A percentile compares a stretch with the other conserved stretches of the same genome.
Evolutionary conservation across 1,140 invertebrate genomes (phyloP).

Genomic region (Drosophila prosaltans): DNA sequence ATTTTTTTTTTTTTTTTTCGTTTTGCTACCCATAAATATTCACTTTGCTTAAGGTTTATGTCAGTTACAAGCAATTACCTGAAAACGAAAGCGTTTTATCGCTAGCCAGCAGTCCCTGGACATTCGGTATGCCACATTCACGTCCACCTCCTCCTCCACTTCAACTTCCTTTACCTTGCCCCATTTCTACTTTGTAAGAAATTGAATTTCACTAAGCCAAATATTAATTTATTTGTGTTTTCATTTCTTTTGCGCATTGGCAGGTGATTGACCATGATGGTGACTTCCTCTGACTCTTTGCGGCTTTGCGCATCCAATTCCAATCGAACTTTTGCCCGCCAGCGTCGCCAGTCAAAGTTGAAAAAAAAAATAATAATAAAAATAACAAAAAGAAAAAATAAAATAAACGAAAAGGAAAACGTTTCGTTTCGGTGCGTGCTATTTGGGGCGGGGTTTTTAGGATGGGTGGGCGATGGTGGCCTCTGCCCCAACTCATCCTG

Average conservation of each 20-base stretch:
- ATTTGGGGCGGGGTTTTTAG: constrained; percentile 13
- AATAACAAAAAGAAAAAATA: constrained; percentile 9
- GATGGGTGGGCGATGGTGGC: constrained; percentile 8
- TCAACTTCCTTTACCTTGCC: not conserved
- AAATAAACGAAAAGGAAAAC: constrained; percentile 17
- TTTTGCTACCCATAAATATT: constrained; percentile 23
- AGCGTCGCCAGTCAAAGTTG: constrained; percentile 14
- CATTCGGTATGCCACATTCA: constrained; percentile 26
- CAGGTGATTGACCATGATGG: constrained; percentile 56
- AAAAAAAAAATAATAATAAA: constrained; percentile 2
- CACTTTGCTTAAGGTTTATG: constrained; percentile 70
- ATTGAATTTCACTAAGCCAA: constrained; percentile 81
- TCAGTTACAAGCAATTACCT: constrained; percentile 80
- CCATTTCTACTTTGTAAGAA: constrained; percentile 60
- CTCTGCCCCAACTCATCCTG: constrained; percentile 28
- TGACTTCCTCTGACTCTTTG: not conserved
- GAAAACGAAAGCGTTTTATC: constrained; percentile 80
- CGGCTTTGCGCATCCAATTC: constrained; percentile 17
- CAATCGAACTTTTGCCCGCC: constrained; percentile 21
- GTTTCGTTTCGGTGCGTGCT: constrained; percentile 33
- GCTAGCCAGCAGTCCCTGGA: constrained; percentile 61
- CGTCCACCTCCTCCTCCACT: not conserved
- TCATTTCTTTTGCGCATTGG: constrained; percentile 67
- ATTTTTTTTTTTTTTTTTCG: not conserved
- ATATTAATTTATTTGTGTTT: constrained; percentile 82